Percentiles rank a stretch among this genome's conserved stretches.
These are phyloP conservation scores for Perca schrenkii DNA, from an alignment of 2,113 vertebrate species.

Conservation along the genomic window DNA sequence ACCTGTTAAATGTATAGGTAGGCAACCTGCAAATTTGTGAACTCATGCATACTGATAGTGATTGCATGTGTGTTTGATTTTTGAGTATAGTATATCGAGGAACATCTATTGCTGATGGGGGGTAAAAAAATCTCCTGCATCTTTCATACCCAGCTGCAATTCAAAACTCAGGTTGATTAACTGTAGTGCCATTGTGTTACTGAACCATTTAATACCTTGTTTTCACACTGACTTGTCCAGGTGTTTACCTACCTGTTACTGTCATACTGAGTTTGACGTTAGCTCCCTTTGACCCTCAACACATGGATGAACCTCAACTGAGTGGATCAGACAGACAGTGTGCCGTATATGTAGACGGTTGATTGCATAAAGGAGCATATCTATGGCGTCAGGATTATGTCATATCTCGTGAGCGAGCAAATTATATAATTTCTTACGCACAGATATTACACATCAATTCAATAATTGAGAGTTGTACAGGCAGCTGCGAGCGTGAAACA, in stretches of 20 bases:
- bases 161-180: background rate
- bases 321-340: background rate
- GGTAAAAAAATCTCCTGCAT: background rate
- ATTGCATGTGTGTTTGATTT: background rate
- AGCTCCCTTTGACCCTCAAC: background rate
- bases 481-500: too few relatives aligned
- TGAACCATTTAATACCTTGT: background rate
- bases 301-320: background rate
- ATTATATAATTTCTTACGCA: too few relatives aligned
- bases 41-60: background rate
- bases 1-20: constrained; percentile 30
- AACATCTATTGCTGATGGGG: background rate
- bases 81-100: background rate
- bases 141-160: background rate
- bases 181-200: background rate
- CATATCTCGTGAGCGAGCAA: too few relatives aligned
- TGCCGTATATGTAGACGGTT: background rate
- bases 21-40: background rate
- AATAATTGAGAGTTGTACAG: too few relatives aligned
- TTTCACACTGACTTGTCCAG: background rate
- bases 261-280: background rate
- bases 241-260: background rate
- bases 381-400: too few relatives aligned
- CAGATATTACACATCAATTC: too few relatives aligned
- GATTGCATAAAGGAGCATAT: background rate